A percentile compares a stretch with the other conserved stretches of the same genome.
phyloP scores from a whole-genome alignment of 2,888 invertebrate genomes.

The Teleogryllus oceanicus region DNA sequence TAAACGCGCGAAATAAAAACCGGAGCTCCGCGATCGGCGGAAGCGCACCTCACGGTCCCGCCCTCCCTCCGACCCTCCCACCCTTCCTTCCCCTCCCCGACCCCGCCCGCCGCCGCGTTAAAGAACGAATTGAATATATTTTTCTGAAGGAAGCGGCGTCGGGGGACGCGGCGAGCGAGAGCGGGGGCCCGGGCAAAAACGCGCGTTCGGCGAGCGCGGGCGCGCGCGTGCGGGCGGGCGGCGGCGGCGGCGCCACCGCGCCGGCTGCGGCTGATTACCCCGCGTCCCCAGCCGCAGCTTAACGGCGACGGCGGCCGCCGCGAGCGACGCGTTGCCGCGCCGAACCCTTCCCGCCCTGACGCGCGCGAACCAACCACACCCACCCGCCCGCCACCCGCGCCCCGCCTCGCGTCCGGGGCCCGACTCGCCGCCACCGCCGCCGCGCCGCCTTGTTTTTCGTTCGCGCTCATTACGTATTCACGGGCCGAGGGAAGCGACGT shows the following conservation, averaged over 20 bases:
- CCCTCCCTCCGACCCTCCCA: too few relatives aligned
- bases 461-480: constrained; percentile 1
- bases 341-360: not conserved
- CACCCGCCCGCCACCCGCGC: too few relatives aligned
- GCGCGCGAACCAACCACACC: too few relatives aligned
- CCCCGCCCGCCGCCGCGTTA: too few relatives aligned
- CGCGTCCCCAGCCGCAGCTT: not conserved
- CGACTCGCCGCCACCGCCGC: not conserved
- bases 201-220: not conserved
- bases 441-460: not conserved
- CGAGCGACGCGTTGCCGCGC: not conserved
- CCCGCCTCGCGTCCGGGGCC: too few relatives aligned
- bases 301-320: not conserved
- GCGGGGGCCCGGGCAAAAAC: not conserved
- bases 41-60: too few relatives aligned
- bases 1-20: too few relatives aligned
- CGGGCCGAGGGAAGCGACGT: not conserved
- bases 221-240: not conserved
- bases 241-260: not conserved
- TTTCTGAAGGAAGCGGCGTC: not conserved
- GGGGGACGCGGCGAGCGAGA: not conserved
- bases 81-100: too few relatives aligned
- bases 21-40: too few relatives aligned
- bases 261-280: not conserved
- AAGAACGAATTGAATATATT: not conserved